Evolutionary conservation across 2,113 vertebrate genomes (phyloP).

Genomic region (Platysternon megacephalum): DNA sequence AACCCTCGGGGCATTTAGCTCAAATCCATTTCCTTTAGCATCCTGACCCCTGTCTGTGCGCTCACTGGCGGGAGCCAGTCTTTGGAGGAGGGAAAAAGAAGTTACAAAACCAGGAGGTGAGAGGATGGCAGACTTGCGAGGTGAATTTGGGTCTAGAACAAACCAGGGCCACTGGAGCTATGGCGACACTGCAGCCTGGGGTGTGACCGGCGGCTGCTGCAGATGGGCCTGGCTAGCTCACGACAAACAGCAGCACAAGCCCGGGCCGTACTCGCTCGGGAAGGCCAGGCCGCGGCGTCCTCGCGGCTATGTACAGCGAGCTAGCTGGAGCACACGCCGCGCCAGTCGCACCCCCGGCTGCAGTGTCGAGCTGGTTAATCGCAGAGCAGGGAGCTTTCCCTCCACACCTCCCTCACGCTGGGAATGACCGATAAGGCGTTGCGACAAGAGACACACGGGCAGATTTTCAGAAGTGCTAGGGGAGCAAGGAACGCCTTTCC

Average conservation of each 20-base stretch:
- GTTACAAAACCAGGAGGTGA: background rate
- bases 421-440: background rate
- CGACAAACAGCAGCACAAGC: too few species aligned
- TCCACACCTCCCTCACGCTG: too few species aligned
- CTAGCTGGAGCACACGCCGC: background rate
- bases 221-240: background rate
- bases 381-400: background rate
- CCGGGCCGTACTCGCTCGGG: accelerated
- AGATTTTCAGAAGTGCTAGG: too few species aligned
- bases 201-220: background rate
- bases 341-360: too few species aligned
- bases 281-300: background rate
- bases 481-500: background rate
- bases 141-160: background rate
- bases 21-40: background rate
- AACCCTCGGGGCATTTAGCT: background rate
- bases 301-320: background rate
- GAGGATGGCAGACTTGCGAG: background rate
- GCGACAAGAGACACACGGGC: background rate
- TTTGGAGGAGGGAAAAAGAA: background rate
- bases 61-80: background rate
- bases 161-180: background rate
- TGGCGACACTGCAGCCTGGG: background rate
- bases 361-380: too few species aligned
- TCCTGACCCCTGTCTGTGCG: background rate